phyloP scores from a whole-genome alignment of 1,140 invertebrate species.

The Pseudomyrmex cubaensis region DNA sequence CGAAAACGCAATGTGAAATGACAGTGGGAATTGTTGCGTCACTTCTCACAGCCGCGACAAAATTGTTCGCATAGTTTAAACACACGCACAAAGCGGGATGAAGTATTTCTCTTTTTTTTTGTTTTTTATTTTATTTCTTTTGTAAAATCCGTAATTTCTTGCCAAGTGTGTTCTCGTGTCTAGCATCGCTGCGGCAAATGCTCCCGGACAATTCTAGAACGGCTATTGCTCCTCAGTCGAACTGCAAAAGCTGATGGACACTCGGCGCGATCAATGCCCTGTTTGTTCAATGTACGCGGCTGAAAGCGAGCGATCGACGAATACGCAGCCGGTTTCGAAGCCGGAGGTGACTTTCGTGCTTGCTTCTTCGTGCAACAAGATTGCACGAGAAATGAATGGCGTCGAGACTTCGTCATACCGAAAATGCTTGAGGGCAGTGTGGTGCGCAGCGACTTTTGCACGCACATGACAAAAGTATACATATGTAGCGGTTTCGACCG shows the following conservation, averaged over 20 bases:
- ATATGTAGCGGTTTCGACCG: constrained; percentile 41
- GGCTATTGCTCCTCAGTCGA: constrained; percentile 7
- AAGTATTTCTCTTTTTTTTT: too few species aligned
- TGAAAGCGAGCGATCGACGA: constrained; percentile 59
- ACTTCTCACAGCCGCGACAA: background rate
- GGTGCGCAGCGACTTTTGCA: constrained; percentile 62
- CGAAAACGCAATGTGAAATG: background rate
- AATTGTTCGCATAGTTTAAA: background rate
- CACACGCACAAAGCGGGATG: too few species aligned
- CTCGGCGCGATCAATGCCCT: constrained; percentile 57
- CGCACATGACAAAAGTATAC: constrained; percentile 56
- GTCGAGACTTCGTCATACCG: constrained; percentile 71
- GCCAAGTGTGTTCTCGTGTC: background rate
- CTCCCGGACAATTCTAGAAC: constrained; percentile 26
- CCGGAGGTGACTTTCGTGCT: constrained; percentile 62
- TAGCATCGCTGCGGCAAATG: background rate
- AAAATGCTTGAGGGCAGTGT: constrained; percentile 59
- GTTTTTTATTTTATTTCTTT: too few species aligned
- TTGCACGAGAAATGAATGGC: constrained; percentile 74
- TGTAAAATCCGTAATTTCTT: background rate
- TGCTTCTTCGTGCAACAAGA: constrained; percentile 68
- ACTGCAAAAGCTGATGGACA: constrained; percentile 48
- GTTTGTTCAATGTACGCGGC: constrained; percentile 64
- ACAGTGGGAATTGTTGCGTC: background rate
- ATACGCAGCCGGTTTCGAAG: constrained; percentile 62